Evolutionary conservation across 2,797 vertebrate species (phyloP).

Genomic region (Mormyrus proboscirostris): DNA sequence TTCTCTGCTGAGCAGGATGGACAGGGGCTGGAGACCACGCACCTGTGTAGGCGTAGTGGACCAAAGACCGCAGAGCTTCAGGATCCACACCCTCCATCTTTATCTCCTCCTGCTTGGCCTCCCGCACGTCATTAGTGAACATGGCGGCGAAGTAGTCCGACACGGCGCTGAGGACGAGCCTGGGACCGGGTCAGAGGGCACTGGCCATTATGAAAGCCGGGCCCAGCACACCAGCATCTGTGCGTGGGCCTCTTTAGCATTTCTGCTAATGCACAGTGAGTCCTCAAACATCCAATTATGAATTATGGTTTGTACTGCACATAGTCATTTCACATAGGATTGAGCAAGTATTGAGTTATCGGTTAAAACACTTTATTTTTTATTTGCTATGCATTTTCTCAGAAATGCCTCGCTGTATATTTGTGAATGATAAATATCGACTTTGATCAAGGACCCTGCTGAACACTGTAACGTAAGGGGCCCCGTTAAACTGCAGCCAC

Average conservation of each 20-base stretch:
- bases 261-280: background rate
- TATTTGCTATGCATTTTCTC: background rate
- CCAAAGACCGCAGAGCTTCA: constrained; percentile 81
- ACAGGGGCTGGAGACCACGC: constrained; percentile 38
- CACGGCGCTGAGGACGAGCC: constrained; percentile 86
- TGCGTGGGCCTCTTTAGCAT: background rate
- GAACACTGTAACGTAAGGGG: background rate
- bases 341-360: background rate
- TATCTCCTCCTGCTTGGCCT: constrained; percentile 94
- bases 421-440: background rate
- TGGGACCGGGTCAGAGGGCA: constrained; percentile 39
- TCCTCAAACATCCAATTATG: background rate
- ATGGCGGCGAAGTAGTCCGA: constrained; percentile 98
- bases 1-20: background rate
- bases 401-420: background rate
- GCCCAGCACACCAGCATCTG: background rate
- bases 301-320: background rate
- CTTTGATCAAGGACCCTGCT: background rate
- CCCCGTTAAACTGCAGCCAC: background rate
- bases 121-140: constrained; percentile 92
- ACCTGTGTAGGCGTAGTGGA: constrained; percentile 95
- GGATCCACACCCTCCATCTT: constrained; percentile 97
- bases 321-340: background rate
- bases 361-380: background rate
- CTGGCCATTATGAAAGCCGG: background rate